phyloP scores from a whole-genome alignment of 1,140 invertebrate genomes.

The Caenorhabditis remanei region DNA sequence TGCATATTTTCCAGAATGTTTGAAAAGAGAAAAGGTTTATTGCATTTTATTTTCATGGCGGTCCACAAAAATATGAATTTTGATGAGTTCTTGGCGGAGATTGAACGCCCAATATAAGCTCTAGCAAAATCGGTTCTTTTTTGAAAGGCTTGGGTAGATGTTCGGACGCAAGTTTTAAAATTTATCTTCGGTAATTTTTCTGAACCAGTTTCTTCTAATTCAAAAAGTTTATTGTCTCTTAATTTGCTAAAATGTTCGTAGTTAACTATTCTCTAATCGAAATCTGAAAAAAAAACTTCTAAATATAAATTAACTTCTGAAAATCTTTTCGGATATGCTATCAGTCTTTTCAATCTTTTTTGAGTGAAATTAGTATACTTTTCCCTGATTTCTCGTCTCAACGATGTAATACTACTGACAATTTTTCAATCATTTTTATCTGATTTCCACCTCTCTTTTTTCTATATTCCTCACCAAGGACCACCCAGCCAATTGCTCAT shows the following conservation, averaged over 20 bases:
- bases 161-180: too few species aligned
- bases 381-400: neutral
- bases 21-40: neutral
- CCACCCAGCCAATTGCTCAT: constrained; percentile 30
- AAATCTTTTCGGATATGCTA: too few species aligned
- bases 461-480: neutral
- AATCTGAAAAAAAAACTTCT: too few species aligned
- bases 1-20: neutral
- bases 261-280: too few species aligned
- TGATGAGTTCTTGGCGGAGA: neutral
- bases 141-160: neutral
- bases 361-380: neutral
- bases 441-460: neutral
- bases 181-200: neutral
- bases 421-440: constrained; percentile 13
- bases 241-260: neutral
- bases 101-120: neutral
- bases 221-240: too few species aligned
- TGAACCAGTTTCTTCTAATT: too few species aligned
- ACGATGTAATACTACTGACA: neutral
- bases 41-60: neutral
- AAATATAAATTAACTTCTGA: too few species aligned
- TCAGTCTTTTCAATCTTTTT: too few species aligned
- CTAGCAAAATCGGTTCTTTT: neutral
- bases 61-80: constrained; percentile 15